Evolutionary conservation across 2,888 invertebrate genomes (phyloP).

Genomic region (Macrosoma leucophasiata): DNA sequence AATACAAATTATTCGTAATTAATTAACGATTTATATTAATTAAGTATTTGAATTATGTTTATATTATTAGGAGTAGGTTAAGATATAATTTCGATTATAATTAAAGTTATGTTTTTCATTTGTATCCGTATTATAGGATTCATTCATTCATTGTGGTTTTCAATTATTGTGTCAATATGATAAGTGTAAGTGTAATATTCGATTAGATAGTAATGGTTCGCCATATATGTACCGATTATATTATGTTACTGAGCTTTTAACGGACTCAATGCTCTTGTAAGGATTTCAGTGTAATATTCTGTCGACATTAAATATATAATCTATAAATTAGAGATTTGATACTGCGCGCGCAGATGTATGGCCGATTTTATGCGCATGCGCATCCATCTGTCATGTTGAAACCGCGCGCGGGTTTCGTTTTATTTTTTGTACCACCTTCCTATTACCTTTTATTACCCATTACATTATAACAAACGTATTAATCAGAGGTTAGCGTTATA

Average conservation of each 20-base stretch:
- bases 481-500: not conserved
- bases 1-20: constrained; percentile 52
- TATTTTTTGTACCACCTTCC: constrained; percentile 2
- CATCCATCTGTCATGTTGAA: constrained; percentile 1
- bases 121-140: constrained; percentile 34
- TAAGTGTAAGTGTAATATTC: constrained; percentile 48
- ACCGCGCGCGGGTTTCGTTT: constrained; percentile 4
- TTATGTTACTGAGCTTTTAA: constrained; percentile 54
- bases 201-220: constrained; percentile 54
- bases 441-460: not conserved
- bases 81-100: constrained; percentile 35
- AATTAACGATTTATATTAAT: constrained; percentile 38
- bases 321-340: constrained; percentile 23
- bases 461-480: not conserved
- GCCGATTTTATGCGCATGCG: not conserved
- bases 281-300: constrained; percentile 65
- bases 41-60: constrained; percentile 50
- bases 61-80: constrained; percentile 26
- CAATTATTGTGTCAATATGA: constrained; percentile 67
- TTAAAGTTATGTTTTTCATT: constrained; percentile 35
- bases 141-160: constrained; percentile 45
- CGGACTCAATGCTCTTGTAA: constrained; percentile 51
- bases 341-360: constrained; percentile 3
- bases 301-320: constrained; percentile 65
- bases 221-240: constrained; percentile 51